Conservation (phyloP, 2,888 invertebrate genomes). For the Gymnosoma rotundatum region DNA sequence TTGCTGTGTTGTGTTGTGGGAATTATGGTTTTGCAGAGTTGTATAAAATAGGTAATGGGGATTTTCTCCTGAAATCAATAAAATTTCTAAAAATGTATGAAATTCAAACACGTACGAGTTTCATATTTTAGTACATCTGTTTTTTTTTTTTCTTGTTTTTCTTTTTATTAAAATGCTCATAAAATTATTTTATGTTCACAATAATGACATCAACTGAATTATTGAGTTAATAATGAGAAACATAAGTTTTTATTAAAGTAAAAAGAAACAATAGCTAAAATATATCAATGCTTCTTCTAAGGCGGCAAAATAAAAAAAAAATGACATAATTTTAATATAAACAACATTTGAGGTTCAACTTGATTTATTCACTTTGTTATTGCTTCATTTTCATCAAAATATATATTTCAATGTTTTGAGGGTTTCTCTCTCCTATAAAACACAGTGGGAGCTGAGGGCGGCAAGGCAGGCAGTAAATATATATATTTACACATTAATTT, state of each 20-base stretch:
- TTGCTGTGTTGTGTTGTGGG: not conserved
- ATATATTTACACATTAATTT: no score
- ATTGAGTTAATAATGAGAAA: conserved; percentile 43
- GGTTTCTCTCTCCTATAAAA: no score
- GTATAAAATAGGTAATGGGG: not conserved
- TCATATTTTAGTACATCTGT: not conserved
- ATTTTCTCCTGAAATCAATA: conserved; percentile 53
- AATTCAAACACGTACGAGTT: not conserved
- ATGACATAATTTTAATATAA: not conserved
- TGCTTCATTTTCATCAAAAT: not conserved
- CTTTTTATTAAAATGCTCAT: conserved; percentile 37
- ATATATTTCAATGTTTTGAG: no score
- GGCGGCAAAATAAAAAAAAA: conserved; percentile 32
- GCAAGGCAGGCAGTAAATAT: no score
- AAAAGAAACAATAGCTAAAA: conserved; percentile 18
- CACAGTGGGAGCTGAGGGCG: no score
- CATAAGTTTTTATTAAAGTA: conserved; percentile 27
- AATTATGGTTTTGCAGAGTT: conserved; percentile 3
- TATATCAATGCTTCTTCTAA: conserved; percentile 1
- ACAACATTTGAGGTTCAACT: conserved; percentile 1
- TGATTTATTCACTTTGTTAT: conserved; percentile 13
- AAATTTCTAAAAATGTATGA: not conserved
- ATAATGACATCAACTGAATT: conserved; percentile 69
- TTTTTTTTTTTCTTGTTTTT: not conserved
- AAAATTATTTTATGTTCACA: conserved; percentile 70